Percentiles rank a stretch among this genome's conserved stretches.
Evolutionary conservation across 2,797 vertebrate species (phyloP).

Genomic region (Poeciliopsis paucimaculata): DNA sequence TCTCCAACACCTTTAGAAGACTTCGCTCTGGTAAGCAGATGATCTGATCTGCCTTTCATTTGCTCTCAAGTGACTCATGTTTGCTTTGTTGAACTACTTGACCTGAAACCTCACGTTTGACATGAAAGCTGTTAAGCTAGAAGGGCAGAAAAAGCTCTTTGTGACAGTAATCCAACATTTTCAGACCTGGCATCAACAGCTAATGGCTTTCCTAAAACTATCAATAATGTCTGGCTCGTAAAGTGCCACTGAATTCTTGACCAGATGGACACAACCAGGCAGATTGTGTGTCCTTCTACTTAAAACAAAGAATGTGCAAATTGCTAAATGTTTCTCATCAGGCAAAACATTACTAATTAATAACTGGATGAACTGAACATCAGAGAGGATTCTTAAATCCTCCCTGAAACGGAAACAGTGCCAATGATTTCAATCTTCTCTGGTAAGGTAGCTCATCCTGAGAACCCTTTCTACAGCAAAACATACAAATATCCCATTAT

Average conservation of each 20-base stretch:
- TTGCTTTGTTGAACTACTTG: constrained; percentile 21
- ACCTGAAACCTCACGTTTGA: constrained; percentile 18
- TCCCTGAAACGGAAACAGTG: not conserved
- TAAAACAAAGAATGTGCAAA: not conserved
- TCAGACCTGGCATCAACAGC: constrained; percentile 28
- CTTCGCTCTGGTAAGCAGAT: not conserved
- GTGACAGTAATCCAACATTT: constrained; percentile 23
- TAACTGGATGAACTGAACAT: not conserved
- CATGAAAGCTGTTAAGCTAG: constrained; percentile 13
- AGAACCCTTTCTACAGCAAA: not conserved
- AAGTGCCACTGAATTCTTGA: constrained; percentile 24
- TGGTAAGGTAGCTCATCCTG: not conserved
- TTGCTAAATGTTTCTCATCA: not conserved
- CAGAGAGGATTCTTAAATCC: not conserved
- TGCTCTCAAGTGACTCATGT: constrained; percentile 21
- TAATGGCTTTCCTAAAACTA: constrained; percentile 33
- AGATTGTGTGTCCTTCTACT: not conserved
- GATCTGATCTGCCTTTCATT: constrained; percentile 31
- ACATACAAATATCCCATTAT: not conserved
- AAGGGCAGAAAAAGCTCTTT: constrained; percentile 1
- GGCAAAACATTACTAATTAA: not conserved
- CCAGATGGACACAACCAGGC: not conserved
- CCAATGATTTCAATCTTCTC: not conserved
- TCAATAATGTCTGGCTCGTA: constrained; percentile 37
- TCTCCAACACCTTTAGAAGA: not conserved